Evolutionary conservation across 2,113 vertebrate species (phyloP).

Genomic region (Spermophilus dauricus): DNA sequence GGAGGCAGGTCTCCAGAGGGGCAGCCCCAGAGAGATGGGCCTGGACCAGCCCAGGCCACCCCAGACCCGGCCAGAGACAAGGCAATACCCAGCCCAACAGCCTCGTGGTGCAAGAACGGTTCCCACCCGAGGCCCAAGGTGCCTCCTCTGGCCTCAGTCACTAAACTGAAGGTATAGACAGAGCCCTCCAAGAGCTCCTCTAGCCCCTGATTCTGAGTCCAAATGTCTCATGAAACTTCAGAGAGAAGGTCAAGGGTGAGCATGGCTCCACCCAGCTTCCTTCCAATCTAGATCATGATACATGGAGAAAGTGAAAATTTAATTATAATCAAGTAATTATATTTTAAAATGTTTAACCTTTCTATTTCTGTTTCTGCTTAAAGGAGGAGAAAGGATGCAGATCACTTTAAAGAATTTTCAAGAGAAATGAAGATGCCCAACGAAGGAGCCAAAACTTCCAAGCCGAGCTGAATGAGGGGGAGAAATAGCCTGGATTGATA

Average conservation of each 20-base stretch:
- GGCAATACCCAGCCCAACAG: neutral
- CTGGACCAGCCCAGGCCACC: neutral
- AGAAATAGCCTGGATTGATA: slow-evolving; percentile 69
- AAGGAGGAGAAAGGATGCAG: neutral
- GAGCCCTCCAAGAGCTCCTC: neutral
- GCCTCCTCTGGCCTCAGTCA: neutral
- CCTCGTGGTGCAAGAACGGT: too few relatives aligned
- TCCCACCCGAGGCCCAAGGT: neutral
- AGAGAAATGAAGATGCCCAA: slow-evolving; percentile 60
- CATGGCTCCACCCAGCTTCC: neutral
- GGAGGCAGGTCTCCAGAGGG: neutral
- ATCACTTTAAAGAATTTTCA: slow-evolving; percentile 40
- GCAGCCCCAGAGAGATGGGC: neutral
- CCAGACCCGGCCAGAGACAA: neutral
- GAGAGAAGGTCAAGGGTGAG: slow-evolving; percentile 32
- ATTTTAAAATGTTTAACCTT: slow-evolving; percentile 20
- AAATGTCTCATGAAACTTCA: neutral
- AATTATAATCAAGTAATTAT: slow-evolving; percentile 1
- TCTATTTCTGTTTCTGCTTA: slow-evolving; percentile 28
- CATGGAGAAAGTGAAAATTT: neutral
- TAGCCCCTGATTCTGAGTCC: neutral
- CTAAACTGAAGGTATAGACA: neutral
- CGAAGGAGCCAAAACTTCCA: slow-evolving; percentile 65
- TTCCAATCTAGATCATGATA: neutral
- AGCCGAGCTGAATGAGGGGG: slow-evolving; percentile 20